Evolutionary conservation across 2,797 vertebrate genomes (phyloP).

Genomic region (Botia almorhae): DNA sequence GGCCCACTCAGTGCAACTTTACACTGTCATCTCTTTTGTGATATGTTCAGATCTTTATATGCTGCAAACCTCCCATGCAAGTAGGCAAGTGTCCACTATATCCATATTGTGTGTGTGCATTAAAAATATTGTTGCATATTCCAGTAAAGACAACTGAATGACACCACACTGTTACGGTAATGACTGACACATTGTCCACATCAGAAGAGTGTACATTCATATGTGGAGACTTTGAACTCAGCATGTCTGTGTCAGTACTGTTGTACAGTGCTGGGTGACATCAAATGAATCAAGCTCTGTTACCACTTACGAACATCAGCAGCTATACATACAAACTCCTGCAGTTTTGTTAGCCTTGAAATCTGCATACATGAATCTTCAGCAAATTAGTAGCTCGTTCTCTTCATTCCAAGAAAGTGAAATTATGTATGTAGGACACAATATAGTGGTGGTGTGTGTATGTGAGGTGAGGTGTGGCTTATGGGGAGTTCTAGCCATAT

Average conservation of each 20-base stretch:
- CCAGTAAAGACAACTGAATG: conserved; percentile 62
- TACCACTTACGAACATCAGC: not conserved
- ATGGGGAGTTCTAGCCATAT: conserved; percentile 25
- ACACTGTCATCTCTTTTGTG: too few species aligned
- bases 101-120: conserved; percentile 8
- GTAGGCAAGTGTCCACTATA: not conserved
- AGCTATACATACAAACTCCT: not conserved
- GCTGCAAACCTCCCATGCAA: not conserved
- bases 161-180: conserved; percentile 59
- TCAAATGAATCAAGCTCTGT: not conserved
- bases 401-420: not conserved
- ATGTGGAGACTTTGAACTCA: conserved; percentile 51
- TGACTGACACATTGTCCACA: conserved; percentile 68
- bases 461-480: too few species aligned
- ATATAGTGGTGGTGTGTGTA: not conserved
- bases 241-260: conserved; percentile 17
- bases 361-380: not conserved
- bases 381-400: not conserved
- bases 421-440: conserved; percentile 51
- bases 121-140: conserved; percentile 41
- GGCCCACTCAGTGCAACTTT: too few species aligned
- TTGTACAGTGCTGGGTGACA: conserved; percentile 7
- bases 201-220: conserved; percentile 65
- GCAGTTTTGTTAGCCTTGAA: not conserved
- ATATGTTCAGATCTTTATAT: not conserved